These are phyloP conservation scores for Alentia gelatinosa DNA, from an alignment of 2,888 invertebrate species.

Conservation along the genomic window DNA sequence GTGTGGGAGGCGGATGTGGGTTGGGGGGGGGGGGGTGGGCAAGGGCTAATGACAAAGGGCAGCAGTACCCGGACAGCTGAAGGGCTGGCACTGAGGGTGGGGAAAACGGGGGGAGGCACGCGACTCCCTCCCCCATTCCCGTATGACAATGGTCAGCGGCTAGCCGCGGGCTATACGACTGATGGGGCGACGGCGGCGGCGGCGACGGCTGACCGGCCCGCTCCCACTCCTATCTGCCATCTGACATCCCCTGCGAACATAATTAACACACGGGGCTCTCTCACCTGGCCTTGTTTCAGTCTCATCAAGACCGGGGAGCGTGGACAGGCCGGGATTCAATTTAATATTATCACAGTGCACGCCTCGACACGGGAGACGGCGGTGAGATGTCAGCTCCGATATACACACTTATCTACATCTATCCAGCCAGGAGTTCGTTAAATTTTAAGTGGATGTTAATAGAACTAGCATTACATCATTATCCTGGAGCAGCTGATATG, in stretches of 20 bases:
- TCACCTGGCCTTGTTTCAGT: constrained; percentile 39
- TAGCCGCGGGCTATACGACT: neutral
- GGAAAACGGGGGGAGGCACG: neutral
- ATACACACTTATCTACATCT: neutral
- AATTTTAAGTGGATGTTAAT: neutral
- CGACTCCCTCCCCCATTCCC: constrained; percentile 1
- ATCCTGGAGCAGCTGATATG: neutral
- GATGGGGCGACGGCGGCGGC: constrained; percentile 11
- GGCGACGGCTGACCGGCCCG: neutral
- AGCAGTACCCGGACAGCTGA: neutral
- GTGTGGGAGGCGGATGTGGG: neutral
- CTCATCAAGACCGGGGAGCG: neutral
- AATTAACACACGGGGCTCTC: neutral
- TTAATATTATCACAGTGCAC: neutral
- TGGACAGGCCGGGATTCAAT: neutral
- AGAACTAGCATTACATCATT: neutral
- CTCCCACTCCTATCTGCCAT: neutral
- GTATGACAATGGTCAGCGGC: neutral
- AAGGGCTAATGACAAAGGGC: neutral
- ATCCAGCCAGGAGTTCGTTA: neutral
- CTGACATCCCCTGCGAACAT: constrained; percentile 13
- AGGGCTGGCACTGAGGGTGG: neutral
- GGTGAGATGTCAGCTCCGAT: neutral
- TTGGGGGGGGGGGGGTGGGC: neutral
- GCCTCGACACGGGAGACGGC: neutral